A percentile compares a stretch with the other conserved stretches of the same genome.
These are phyloP conservation scores for Arizona elegans DNA, from an alignment of 2,113 vertebrate genomes.

Conservation along the genomic window DNA sequence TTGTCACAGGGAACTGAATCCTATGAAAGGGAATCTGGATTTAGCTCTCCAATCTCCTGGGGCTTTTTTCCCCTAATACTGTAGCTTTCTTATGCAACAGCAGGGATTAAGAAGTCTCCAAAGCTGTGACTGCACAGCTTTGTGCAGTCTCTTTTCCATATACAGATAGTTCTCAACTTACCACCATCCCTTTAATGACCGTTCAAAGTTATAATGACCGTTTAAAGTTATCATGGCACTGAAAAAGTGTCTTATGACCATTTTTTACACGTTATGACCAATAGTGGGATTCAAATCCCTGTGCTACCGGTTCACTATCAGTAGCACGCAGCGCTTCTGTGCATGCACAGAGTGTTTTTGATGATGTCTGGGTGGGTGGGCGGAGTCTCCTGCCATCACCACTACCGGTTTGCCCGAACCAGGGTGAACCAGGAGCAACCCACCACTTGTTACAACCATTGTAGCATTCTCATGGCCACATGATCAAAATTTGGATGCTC, in stretches of 20 bases:
- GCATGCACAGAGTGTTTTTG: too few species aligned
- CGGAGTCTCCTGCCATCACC: too few species aligned
- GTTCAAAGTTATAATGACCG: too few species aligned
- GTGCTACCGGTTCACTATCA: too few species aligned
- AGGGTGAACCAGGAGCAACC: too few species aligned
- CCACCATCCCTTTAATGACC: not conserved
- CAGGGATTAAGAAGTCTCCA: not conserved
- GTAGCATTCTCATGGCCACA: not conserved
- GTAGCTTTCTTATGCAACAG: not conserved
- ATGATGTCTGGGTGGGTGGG: too few species aligned
- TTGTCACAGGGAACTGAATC: not conserved
- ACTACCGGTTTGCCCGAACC: too few species aligned
- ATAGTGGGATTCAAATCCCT: too few species aligned
- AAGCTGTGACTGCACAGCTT: not conserved
- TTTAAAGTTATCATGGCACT: not conserved
- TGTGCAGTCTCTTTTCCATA: not conserved
- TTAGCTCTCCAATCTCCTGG: not conserved
- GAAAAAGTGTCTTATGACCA: not conserved
- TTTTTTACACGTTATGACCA: not conserved
- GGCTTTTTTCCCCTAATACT: not conserved
- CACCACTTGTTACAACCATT: not conserved
- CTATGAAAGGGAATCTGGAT: not conserved
- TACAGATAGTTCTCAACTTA: not conserved
- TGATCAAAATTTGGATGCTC: not conserved
- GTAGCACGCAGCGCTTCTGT: too few species aligned